phyloP scores from a whole-genome alignment of 1,140 invertebrate species.

The Hetaerina americana region DNA sequence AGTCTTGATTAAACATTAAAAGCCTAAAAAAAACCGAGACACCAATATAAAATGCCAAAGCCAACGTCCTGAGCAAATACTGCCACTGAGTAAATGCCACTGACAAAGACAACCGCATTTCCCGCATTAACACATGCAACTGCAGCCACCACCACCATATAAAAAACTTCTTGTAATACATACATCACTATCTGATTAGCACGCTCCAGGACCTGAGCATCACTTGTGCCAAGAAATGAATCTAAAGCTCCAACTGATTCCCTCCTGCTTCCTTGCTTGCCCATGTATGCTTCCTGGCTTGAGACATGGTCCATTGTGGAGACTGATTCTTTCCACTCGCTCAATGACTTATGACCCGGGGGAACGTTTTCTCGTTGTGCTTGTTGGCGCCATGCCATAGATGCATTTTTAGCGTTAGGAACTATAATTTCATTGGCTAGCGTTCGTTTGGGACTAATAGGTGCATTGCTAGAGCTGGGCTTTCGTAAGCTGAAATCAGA shows the following conservation, averaged over 20 bases:
- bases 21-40: no score
- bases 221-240: constrained; percentile 34
- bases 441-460: neutral
- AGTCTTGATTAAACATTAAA: no score
- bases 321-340: constrained; percentile 2
- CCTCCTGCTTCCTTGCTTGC: neutral
- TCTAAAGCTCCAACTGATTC: constrained; percentile 3
- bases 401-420: neutral
- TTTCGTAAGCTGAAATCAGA: neutral
- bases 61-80: no score
- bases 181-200: constrained; percentile 76
- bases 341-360: neutral
- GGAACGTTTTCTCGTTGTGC: constrained; percentile 3
- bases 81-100: neutral
- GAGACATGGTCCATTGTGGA: neutral
- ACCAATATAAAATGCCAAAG: no score
- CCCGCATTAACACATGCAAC: neutral
- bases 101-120: constrained; percentile 4
- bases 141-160: constrained; percentile 3
- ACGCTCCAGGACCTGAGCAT: constrained; percentile 63
- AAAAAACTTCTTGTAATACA: constrained; percentile 31
- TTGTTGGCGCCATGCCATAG: neutral
- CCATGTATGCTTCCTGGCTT: neutral
- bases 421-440: neutral
- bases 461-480: neutral